A percentile compares a stretch with the other conserved stretches of the same genome.
Conservation (phyloP, 2,797 vertebrate genomes). For the Coregonus ussuriensis region DNA sequence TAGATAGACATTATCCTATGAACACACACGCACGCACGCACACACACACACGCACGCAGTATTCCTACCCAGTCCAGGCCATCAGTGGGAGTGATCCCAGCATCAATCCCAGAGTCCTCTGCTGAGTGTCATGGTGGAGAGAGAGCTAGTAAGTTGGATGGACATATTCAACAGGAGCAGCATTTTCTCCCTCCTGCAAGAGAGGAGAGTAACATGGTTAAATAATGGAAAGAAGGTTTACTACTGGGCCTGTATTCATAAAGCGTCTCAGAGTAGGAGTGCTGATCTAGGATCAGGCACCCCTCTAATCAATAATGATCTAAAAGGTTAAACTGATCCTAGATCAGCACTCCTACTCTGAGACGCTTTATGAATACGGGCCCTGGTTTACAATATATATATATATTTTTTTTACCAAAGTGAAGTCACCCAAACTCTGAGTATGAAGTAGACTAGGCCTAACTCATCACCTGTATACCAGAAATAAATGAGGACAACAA, state of each 20-base stretch:
- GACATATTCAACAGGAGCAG: constrained; percentile 69
- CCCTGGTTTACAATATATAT: neutral
- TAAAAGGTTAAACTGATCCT: no score
- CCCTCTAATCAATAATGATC: no score
- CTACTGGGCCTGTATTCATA: neutral
- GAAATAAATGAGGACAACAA: neutral
- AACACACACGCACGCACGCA: neutral
- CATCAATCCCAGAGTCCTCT: constrained; percentile 82
- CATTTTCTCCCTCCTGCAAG: constrained; percentile 78
- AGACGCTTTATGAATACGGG: no score
- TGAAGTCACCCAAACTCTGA: neutral
- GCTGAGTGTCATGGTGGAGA: constrained; percentile 78
- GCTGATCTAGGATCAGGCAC: neutral
- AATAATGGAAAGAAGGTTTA: neutral
- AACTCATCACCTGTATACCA: neutral
- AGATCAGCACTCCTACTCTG: no score
- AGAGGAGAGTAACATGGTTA: constrained; percentile 1
- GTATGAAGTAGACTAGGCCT: neutral
- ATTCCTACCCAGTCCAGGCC: constrained; percentile 88
- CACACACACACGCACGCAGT: neutral
- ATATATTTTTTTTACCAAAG: neutral
- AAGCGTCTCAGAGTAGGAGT: neutral
- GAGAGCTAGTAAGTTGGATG: constrained; percentile 72
- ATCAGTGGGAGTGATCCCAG: constrained; percentile 82
- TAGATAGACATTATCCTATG: neutral